These are phyloP conservation scores for Oreotragus oreotragus DNA, from an alignment of 2,113 vertebrate species.

Conservation along the genomic window DNA sequence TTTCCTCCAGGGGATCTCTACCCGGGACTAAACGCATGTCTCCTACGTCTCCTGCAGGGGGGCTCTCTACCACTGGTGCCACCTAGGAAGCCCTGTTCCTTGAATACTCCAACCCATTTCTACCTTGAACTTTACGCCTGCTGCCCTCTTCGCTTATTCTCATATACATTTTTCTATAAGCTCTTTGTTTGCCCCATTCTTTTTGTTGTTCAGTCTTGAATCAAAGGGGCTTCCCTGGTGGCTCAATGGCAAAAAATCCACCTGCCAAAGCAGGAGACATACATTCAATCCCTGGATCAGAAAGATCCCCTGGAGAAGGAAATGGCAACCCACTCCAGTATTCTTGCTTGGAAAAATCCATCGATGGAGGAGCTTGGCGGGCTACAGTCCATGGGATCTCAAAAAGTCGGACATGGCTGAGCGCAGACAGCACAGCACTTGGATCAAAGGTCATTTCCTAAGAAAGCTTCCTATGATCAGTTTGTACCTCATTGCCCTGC, in stretches of 20 bases:
- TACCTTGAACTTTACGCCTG: background rate
- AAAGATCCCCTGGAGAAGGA: background rate
- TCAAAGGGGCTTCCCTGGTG: background rate
- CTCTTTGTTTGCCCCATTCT: background rate
- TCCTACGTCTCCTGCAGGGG: background rate
- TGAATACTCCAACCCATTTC: background rate
- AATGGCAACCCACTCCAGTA: background rate
- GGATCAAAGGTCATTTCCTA: background rate
- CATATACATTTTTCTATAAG: background rate
- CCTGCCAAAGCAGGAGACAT: background rate
- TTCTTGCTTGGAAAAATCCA: background rate
- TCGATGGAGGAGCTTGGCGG: background rate
- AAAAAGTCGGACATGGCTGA: background rate
- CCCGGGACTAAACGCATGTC: background rate
- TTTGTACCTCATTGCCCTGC: background rate
- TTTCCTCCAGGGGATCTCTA: background rate
- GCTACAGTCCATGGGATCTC: background rate
- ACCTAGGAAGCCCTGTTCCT: background rate
- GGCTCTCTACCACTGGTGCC: background rate
- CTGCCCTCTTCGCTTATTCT: background rate
- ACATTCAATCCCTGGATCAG: background rate
- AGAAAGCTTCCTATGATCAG: background rate
- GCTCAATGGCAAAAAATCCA: background rate
- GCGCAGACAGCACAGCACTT: accelerated
- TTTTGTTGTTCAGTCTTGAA: background rate